Percentiles rank a stretch among this genome's conserved stretches.
Conservation (phyloP, 2,113 vertebrate genomes). For the Cygnus atratus region DNA sequence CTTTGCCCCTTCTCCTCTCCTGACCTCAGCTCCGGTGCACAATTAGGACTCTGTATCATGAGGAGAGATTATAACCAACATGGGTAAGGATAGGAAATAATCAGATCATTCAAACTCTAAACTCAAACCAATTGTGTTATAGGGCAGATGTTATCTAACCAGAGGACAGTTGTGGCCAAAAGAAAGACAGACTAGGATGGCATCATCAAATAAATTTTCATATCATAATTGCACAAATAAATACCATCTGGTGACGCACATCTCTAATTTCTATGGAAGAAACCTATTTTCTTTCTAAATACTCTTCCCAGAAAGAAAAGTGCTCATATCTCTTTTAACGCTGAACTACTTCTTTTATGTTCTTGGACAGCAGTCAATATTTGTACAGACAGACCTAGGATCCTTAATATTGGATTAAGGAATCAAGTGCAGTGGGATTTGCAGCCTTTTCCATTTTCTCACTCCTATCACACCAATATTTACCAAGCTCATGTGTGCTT, state of each 20-base stretch:
- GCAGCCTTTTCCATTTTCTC: conserved; percentile 30
- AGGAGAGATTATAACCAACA: not conserved
- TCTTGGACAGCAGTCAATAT: not conserved
- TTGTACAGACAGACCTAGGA: not conserved
- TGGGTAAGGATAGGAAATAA: not conserved
- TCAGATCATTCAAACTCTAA: not conserved
- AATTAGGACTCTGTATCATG: not conserved
- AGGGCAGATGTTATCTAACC: not conserved
- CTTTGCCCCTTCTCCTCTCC: not conserved
- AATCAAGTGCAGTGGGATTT: not conserved
- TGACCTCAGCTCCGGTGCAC: not conserved
- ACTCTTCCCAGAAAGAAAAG: not conserved
- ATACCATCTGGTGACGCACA: not conserved
- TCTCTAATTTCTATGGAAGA: not conserved
- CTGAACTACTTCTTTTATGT: not conserved
- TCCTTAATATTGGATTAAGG: conserved; percentile 38
- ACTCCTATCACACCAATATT: conserved; percentile 1
- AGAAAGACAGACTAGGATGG: not conserved
- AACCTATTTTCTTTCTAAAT: not conserved
- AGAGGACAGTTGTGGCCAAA: not conserved
- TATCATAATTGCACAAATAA: not conserved
- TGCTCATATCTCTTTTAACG: not conserved
- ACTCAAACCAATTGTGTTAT: not conserved
- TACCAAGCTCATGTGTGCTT: not conserved
- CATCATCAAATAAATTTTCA: not conserved